These are phyloP conservation scores for Eristalis tenax DNA, from an alignment of 2,888 invertebrate genomes.

Conservation along the genomic window DNA sequence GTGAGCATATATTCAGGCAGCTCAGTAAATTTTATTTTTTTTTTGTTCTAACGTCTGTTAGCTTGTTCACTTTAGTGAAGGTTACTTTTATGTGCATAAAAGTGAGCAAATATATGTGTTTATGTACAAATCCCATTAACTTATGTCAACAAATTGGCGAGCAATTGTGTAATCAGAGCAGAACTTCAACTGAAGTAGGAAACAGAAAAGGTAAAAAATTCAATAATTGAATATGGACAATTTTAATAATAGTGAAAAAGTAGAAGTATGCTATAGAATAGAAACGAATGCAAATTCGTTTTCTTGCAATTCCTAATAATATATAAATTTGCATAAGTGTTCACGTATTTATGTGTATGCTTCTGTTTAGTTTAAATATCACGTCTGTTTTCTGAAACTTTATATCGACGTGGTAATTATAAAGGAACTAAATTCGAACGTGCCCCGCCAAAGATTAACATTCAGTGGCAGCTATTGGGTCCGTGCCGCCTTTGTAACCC, in stretches of 20 bases:
- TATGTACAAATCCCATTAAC: constrained; percentile 17
- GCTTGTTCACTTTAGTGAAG: not conserved
- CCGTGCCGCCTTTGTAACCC: not conserved
- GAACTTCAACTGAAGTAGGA: not conserved
- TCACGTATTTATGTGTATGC: not conserved
- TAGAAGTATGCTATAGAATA: not conserved
- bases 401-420: constrained; percentile 8
- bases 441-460: not conserved
- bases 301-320: no score
- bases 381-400: constrained; percentile 8
- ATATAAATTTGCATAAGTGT: no score
- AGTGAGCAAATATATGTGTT: not conserved
- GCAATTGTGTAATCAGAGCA: not conserved
- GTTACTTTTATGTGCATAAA: not conserved
- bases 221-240: not conserved
- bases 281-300: no score
- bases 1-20: no score
- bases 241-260: not conserved
- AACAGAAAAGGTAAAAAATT: not conserved
- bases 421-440: constrained; percentile 9
- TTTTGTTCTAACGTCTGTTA: no score
- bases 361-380: not conserved
- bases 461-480: not conserved
- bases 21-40: no score
- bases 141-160: constrained; percentile 6